Base-by-base conservation (phyloP, 2,888 invertebrate species). In the Julus scanicus region DNA sequence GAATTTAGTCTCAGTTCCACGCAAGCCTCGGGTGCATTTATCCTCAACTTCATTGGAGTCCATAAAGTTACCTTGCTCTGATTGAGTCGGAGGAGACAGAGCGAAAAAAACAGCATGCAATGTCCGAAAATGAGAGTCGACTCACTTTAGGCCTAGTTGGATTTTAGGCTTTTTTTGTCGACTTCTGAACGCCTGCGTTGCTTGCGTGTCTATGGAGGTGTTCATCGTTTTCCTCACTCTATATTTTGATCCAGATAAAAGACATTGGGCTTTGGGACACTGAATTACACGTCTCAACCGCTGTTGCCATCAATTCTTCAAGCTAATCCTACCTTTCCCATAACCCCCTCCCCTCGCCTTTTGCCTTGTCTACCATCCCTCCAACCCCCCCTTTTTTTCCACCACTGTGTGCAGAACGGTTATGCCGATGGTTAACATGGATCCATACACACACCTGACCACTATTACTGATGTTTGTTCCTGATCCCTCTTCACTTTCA, bases 291-390 rank as follows among this genome's bases (percentile, higher is more conserved):
- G 87, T 87, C 87, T 63, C 80, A 80, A 80, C 80, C 80, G 80
- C 40, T 80, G 80, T 80, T 80, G 87, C 87, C 87, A 87, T 87
- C 87, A 87, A 87, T 87, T 87, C 87, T 80, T 87, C 87, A 87
- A 63, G 80, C 80, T 87, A 87, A 87, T 87, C 87, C 87, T 57
- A 53, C 53, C 80, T 80, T 40, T 87, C 80, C 29, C 87, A 63
- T 80, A 85, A 85, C 71, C 71, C 71, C 71, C 71, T n/a, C 63
- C 3, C 63, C 5, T 63, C 63, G 63, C 63, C 71, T 71, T 71
- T 71, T 71, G 71, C 71, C 71, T 29, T 1, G 29, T 71, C 71
- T 71, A 11, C 71, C 29, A 29, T 20, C 71, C 71, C 29, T 71
- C 71, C 71, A 20, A 3, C 44, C 44, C 44, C 44, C 44, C 44